Percentiles rank a stretch among this genome's conserved stretches.
phyloP scores from a whole-genome alignment of 1,140 invertebrate species.

The Battus philenor region DNA sequence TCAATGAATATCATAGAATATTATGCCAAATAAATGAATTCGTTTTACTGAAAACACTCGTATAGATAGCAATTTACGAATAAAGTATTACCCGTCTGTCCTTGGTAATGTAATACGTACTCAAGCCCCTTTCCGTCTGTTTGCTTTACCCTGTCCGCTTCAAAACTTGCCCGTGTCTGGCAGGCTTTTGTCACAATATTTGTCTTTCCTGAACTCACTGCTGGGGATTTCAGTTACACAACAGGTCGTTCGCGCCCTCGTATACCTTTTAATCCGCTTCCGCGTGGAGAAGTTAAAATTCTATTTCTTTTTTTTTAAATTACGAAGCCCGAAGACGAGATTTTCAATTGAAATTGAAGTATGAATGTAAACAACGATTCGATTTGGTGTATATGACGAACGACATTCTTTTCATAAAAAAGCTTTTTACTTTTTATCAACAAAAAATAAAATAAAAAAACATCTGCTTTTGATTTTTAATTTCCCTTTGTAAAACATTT shows the following conservation, averaged over 20 bases:
- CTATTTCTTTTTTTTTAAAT: neutral
- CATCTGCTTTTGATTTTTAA: no score
- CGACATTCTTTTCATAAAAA: no score
- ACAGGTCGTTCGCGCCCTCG: conserved; percentile 22
- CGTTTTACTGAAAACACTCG: no score
- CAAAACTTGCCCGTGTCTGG: conserved; percentile 32
- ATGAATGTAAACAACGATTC: no score
- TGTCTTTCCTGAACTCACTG: conserved; percentile 32
- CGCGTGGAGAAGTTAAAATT: conserved; percentile 20
- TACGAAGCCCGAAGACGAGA: no score
- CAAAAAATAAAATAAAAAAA: no score
- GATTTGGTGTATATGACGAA: no score
- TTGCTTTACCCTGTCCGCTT: conserved; percentile 30
- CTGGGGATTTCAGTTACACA: conserved; percentile 29
- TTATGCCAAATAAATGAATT: neutral
- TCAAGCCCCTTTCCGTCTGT: conserved; percentile 19
- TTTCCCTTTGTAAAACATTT: no score
- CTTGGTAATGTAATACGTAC: conserved; percentile 16
- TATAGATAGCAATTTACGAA: conserved; percentile 8
- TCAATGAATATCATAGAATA: neutral
- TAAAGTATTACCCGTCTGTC: conserved; percentile 10
- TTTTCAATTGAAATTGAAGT: no score
- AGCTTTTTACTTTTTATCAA: no score
- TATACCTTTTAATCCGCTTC: conserved; percentile 25
- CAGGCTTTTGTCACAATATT: conserved; percentile 50